Conservation (phyloP, 2,797 vertebrate genomes). For the Pempheris klunzingeri region DNA sequence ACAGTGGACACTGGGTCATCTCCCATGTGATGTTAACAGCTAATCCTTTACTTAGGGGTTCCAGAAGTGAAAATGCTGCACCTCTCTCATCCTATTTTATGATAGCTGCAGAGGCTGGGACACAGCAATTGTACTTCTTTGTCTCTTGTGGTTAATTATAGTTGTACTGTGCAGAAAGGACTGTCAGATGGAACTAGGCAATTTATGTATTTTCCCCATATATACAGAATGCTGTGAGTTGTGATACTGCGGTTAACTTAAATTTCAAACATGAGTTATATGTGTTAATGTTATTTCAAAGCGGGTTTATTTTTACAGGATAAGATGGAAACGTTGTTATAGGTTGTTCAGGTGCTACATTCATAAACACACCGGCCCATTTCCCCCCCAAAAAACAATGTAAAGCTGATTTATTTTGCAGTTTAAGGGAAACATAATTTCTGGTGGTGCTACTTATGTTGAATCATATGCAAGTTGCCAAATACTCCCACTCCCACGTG, state of each 20-base stretch:
- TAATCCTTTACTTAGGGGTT: constrained; percentile 47
- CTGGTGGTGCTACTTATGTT: not conserved
- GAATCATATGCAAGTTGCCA: not conserved
- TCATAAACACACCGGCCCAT: not conserved
- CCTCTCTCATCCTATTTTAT: not conserved
- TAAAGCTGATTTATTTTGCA: constrained; percentile 11
- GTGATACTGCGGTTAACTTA: not conserved
- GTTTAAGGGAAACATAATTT: constrained; percentile 4
- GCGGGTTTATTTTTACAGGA: constrained; percentile 1
- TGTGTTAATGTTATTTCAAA: constrained; percentile 12
- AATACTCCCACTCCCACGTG: not conserved
- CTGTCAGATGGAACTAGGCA: not conserved
- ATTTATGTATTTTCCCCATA: not conserved
- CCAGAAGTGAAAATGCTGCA: not conserved
- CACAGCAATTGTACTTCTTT: not conserved
- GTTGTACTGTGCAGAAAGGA: not conserved
- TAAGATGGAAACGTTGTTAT: not conserved
- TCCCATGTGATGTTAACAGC: constrained; percentile 55
- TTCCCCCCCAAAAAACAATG: not conserved
- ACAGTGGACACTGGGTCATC: constrained; percentile 50
- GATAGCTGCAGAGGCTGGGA: not conserved
- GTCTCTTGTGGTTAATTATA: not conserved
- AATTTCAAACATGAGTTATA: not conserved
- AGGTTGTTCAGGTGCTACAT: not conserved
- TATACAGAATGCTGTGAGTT: not conserved